phyloP scores from a whole-genome alignment of 2,113 vertebrate species.

The Lamprotornis superbus region DNA sequence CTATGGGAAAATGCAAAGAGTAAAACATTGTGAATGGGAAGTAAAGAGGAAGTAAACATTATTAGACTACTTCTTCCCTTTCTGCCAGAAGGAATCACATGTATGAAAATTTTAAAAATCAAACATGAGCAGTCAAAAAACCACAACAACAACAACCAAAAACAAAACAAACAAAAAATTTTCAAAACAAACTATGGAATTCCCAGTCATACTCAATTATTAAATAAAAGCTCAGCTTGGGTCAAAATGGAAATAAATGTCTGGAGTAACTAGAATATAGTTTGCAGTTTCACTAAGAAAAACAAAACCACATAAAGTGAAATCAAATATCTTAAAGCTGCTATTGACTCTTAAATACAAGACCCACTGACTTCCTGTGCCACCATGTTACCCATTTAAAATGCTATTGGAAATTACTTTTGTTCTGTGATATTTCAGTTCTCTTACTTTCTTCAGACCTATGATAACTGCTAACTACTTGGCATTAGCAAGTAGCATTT shows the following conservation, averaged over 20 bases:
- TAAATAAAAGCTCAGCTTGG: background rate
- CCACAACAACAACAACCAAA: background rate
- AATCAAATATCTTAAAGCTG: background rate
- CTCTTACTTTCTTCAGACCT: background rate
- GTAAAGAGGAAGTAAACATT: background rate
- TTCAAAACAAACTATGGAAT: background rate
- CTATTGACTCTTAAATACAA: background rate
- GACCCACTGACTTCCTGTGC: background rate
- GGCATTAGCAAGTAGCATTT: background rate
- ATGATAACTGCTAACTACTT: background rate
- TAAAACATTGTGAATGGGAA: background rate
- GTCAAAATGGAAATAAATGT: background rate
- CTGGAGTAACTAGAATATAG: background rate
- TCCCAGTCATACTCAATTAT: background rate
- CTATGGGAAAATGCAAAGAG: constrained; percentile 68
- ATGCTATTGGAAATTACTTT: background rate
- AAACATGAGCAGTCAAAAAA: background rate
- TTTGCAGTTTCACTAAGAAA: background rate
- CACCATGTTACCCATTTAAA: background rate
- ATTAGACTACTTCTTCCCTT: background rate
- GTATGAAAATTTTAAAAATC: background rate
- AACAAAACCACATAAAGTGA: background rate
- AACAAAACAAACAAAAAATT: background rate
- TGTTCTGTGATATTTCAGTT: background rate
- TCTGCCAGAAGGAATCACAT: background rate